These are phyloP conservation scores for Linepithema humile DNA, from an alignment of 1,140 invertebrate species.

Conservation along the genomic window DNA sequence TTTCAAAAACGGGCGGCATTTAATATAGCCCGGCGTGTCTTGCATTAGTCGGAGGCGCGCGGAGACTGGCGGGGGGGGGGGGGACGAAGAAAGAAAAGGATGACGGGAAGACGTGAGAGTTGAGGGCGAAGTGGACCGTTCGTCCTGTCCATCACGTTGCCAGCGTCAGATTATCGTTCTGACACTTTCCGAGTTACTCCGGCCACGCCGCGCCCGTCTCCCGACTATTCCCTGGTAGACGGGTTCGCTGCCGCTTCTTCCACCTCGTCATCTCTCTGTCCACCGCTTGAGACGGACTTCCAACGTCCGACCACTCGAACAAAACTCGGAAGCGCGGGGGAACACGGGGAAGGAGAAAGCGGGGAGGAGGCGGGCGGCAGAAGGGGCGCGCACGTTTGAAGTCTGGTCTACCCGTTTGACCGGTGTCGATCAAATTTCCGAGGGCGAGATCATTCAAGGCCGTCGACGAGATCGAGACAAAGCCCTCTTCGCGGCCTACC, in stretches of 20 bases:
- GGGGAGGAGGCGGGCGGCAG: background rate
- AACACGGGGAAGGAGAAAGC: background rate
- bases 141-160: constrained; percentile 84
- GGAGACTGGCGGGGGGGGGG: constrained; percentile 31
- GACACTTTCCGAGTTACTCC: constrained; percentile 85
- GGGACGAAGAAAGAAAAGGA: constrained; percentile 62
- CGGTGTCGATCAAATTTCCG: constrained; percentile 84
- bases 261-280: constrained; percentile 49
- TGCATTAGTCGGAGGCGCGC: constrained; percentile 36
- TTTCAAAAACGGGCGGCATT: constrained; percentile 41
- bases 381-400: constrained; percentile 63
- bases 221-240: constrained; percentile 43
- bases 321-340: background rate
- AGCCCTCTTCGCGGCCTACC: constrained; percentile 67
- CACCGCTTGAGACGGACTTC: constrained; percentile 36
- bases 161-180: constrained; percentile 85
- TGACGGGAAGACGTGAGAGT: constrained; percentile 69
- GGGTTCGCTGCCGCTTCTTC: constrained; percentile 14
- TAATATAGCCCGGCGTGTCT: constrained; percentile 45
- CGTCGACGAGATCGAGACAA: constrained; percentile 77
- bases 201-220: constrained; percentile 70
- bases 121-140: constrained; percentile 80
- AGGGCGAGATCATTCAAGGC: constrained; percentile 78
- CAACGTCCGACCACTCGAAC: constrained; percentile 25
- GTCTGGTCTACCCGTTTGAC: constrained; percentile 80